Conservation (phyloP, 2,797 vertebrate species). For the Phalloptychus januarius region DNA sequence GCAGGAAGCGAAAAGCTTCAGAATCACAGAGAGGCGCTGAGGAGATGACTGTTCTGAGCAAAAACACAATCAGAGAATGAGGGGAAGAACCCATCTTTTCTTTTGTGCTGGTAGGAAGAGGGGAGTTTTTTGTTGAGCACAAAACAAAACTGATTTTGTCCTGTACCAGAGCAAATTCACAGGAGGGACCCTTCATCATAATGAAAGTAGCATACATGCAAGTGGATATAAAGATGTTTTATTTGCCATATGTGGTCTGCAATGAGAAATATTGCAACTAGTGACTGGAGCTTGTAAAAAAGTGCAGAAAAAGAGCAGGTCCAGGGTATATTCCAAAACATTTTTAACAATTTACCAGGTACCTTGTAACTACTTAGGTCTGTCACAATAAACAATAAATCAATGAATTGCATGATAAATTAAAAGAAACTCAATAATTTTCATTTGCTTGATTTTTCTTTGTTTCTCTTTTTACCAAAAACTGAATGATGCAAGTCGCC, state of each 20-base stretch:
- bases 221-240: not conserved
- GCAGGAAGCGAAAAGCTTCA: conserved; percentile 42
- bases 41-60: conserved; percentile 3
- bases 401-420: no score
- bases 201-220: not conserved
- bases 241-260: not conserved
- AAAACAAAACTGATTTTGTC: conserved; percentile 7
- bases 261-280: not conserved
- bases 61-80: not conserved
- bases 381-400: no score
- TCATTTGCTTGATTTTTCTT: no score
- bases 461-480: no score
- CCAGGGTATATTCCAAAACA: not conserved
- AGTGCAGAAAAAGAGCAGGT: not conserved
- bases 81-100: not conserved
- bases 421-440: no score
- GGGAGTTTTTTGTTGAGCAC: conserved; percentile 1
- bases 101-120: not conserved
- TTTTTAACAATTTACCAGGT: no score
- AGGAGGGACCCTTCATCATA: not conserved
- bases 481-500: no score
- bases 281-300: not conserved
- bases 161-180: not conserved
- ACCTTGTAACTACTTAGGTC: no score
- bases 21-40: conserved; percentile 13